Evolutionary conservation across 2,888 invertebrate species (phyloP).

Genomic region (Netelia melanura): DNA sequence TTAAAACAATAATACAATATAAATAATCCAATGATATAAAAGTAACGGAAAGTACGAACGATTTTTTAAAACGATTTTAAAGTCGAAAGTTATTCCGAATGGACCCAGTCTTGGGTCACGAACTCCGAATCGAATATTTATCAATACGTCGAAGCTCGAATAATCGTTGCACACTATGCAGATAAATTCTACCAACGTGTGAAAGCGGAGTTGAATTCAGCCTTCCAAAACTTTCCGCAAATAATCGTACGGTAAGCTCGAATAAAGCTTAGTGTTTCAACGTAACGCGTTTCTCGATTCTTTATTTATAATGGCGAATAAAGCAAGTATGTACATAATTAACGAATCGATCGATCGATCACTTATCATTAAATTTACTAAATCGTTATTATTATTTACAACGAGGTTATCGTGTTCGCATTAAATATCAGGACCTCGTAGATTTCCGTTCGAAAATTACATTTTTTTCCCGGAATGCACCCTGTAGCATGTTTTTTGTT

Average conservation of each 20-base stretch:
- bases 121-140: constrained; percentile 55
- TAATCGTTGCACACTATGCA: not conserved
- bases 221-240: not conserved
- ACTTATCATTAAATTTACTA: constrained; percentile 9
- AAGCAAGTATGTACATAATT: constrained; percentile 56
- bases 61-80: not conserved
- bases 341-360: not conserved
- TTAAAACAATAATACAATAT: not conserved
- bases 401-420: constrained; percentile 1
- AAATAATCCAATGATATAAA: not conserved
- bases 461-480: constrained; percentile 24
- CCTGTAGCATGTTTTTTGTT: constrained; percentile 47
- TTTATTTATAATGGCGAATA: constrained; percentile 55
- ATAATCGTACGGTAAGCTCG: not conserved
- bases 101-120: constrained; percentile 1
- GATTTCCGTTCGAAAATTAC: constrained; percentile 25
- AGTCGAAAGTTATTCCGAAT: not conserved
- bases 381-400: constrained; percentile 44
- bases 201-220: too few relatives aligned
- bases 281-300: constrained; percentile 39
- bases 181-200: too few relatives aligned
- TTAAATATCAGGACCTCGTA: constrained; percentile 4
- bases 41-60: not conserved
- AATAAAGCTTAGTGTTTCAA: not conserved
- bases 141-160: constrained; percentile 5